Percentiles rank a stretch among this genome's conserved stretches.
Evolutionary conservation across 2,113 vertebrate genomes (phyloP).

Genomic region (Fulmarus glacialis): DNA sequence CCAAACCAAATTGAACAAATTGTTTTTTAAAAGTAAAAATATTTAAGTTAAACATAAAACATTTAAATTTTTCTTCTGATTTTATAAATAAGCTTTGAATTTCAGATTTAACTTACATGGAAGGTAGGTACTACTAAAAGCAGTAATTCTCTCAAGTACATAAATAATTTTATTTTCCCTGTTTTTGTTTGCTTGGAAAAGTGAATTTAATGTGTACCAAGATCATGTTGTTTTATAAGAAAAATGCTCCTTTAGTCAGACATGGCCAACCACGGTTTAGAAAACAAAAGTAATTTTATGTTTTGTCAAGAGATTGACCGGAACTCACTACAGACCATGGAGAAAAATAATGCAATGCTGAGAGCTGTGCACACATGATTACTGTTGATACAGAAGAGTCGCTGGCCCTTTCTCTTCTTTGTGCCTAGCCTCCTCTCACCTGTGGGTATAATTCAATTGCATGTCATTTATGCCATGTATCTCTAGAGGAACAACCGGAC

Average conservation of each 20-base stretch:
- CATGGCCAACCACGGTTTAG: neutral
- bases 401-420: neutral
- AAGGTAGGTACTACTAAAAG: neutral
- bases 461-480: neutral
- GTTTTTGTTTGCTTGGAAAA: neutral
- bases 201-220: neutral
- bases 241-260: neutral
- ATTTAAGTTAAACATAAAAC: neutral
- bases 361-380: neutral
- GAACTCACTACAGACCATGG: neutral
- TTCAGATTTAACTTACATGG: neutral
- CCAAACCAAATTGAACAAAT: neutral
- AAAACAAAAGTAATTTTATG: neutral
- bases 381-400: neutral
- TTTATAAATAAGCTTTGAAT: neutral
- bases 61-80: neutral
- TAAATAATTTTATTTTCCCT: neutral
- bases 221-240: neutral
- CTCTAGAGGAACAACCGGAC: conserved; percentile 71
- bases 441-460: neutral
- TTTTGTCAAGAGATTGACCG: neutral
- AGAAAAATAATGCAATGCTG: neutral
- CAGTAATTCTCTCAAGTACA: neutral
- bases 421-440: neutral
- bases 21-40: neutral